A percentile compares a stretch with the other conserved stretches of the same genome.
Evolutionary conservation across 2,888 invertebrate genomes (phyloP).

Genomic region (Melinaea marsaeus): DNA sequence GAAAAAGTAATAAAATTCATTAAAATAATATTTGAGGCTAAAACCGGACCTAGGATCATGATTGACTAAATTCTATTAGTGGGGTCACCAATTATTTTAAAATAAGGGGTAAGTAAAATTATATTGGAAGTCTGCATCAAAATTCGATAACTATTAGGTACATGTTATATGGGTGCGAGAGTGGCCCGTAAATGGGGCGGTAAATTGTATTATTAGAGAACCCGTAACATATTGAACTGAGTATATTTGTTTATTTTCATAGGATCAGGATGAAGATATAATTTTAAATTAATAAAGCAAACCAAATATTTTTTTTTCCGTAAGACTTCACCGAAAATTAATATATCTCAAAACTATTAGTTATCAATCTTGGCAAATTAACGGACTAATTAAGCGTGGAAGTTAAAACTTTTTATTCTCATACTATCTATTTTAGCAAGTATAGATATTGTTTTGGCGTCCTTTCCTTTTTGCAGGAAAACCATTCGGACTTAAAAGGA

Average conservation of each 20-base stretch:
- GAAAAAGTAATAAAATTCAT: no score
- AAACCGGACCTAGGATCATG: no score
- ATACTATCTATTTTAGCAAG: background rate
- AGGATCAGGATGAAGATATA: background rate
- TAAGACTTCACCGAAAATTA: no score
- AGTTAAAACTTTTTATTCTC: background rate
- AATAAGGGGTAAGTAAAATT: background rate
- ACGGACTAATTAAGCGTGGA: background rate
- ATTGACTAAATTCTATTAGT: no score
- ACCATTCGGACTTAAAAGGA: slow-evolving; percentile 1
- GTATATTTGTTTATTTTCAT: background rate
- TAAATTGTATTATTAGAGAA: slow-evolving; percentile 5
- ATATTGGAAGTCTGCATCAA: background rate
- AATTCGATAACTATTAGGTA: background rate
- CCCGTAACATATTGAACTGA: background rate
- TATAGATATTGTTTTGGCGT: background rate
- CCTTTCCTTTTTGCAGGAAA: background rate
- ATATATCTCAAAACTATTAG: no score
- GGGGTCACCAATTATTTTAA: background rate
- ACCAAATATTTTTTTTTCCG: background rate
- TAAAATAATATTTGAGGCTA: no score
- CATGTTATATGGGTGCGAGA: slow-evolving; percentile 1
- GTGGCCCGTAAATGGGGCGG: slow-evolving; percentile 1
- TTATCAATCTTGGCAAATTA: no score
- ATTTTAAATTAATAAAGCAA: background rate